phyloP scores from a whole-genome alignment of 1,140 invertebrate species.

The Cydia strobilella region DNA sequence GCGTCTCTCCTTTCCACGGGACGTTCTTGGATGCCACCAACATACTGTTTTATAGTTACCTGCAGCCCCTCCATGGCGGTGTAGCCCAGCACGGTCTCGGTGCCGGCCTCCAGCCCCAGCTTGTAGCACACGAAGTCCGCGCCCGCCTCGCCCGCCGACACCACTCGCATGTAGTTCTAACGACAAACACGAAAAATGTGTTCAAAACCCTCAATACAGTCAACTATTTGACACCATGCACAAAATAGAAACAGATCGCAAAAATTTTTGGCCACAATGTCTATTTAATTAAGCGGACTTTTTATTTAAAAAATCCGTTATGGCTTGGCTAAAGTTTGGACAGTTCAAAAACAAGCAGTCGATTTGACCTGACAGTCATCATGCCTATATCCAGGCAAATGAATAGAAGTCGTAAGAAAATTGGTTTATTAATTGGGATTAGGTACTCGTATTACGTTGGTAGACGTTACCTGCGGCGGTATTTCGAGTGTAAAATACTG shows the following conservation, averaged over 20 bases:
- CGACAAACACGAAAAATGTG: slow-evolving; percentile 34
- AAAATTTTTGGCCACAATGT: too few species aligned
- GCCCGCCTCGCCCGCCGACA: slow-evolving; percentile 57
- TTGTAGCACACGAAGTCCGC: slow-evolving; percentile 69
- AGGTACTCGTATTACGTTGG: neutral
- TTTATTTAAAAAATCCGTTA: too few species aligned
- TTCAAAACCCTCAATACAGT: neutral
- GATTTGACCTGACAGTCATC: too few species aligned
- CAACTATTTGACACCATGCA: too few species aligned
- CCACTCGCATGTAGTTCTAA: slow-evolving; percentile 70
- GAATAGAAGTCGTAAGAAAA: too few species aligned
- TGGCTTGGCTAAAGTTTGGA: too few species aligned
- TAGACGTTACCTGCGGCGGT: slow-evolving; percentile 58
- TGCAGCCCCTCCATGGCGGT: slow-evolving; percentile 70
- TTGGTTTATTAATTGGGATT: neutral
- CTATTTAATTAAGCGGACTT: too few species aligned
- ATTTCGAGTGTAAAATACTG: slow-evolving; percentile 66
- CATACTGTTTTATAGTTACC: slow-evolving; percentile 41
- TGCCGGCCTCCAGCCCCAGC: slow-evolving; percentile 62
- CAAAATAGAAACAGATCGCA: too few species aligned
- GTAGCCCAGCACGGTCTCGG: slow-evolving; percentile 64
- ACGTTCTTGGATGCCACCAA: too few species aligned
- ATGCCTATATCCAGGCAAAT: too few species aligned
- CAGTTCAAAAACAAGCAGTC: too few species aligned
- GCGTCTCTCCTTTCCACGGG: too few species aligned